Percentiles rank a stretch among this genome's conserved stretches.
phyloP scores from a whole-genome alignment of 2,113 vertebrate genomes.

The Channa maculata region DNA sequence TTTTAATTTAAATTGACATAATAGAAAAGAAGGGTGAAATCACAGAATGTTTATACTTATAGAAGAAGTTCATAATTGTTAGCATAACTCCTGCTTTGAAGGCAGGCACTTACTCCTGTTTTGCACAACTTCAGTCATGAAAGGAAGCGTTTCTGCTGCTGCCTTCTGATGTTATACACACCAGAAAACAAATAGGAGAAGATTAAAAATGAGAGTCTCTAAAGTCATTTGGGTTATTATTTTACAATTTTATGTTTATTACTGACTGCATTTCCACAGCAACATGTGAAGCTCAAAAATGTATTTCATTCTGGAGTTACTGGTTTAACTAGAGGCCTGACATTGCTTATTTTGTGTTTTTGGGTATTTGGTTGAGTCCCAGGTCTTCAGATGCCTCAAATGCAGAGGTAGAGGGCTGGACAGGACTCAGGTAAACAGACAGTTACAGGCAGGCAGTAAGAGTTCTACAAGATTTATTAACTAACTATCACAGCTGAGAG shows the following conservation, averaged over 20 bases:
- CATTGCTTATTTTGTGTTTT: too few relatives aligned
- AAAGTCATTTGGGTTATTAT: neutral
- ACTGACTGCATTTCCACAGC: neutral
- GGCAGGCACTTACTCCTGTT: neutral
- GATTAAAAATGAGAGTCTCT: neutral
- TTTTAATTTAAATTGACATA: too few relatives aligned
- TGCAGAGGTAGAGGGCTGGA: too few relatives aligned
- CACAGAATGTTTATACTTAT: neutral
- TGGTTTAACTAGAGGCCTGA: too few relatives aligned
- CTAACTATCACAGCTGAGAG: too few relatives aligned
- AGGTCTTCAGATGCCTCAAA: too few relatives aligned
- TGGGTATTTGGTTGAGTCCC: too few relatives aligned
- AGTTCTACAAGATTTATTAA: too few relatives aligned
- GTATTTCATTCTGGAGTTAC: too few relatives aligned
- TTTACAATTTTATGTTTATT: too few relatives aligned
- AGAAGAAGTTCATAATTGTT: neutral
- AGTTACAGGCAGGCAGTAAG: too few relatives aligned
- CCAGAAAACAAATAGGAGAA: neutral
- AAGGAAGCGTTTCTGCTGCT: slow-evolving; percentile 1
- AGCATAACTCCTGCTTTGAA: slow-evolving; percentile 1
- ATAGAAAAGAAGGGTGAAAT: neutral
- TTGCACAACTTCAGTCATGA: slow-evolving; percentile 32
- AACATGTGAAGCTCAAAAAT: neutral
- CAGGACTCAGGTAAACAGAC: too few relatives aligned
- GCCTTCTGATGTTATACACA: neutral